phyloP scores from a whole-genome alignment of 2,888 invertebrate genomes.

The Deilephila porcellus region DNA sequence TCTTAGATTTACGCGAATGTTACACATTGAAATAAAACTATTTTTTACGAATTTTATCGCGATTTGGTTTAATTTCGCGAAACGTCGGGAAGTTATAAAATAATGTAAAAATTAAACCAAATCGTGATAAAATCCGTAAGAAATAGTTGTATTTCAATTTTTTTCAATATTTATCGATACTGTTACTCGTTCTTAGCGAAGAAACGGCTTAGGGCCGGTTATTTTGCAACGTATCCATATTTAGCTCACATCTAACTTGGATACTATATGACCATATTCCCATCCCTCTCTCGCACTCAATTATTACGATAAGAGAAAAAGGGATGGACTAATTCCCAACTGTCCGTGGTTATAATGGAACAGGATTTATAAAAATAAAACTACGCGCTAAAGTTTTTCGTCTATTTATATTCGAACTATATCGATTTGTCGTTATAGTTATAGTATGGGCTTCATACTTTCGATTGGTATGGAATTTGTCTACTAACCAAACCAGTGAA shows the following conservation, averaged over 20 bases:
- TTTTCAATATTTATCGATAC: background rate
- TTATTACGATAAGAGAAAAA: background rate
- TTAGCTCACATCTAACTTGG: background rate
- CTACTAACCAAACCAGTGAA: no score
- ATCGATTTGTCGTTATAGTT: background rate
- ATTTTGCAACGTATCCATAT: slow-evolving; percentile 10
- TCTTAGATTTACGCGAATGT: no score
- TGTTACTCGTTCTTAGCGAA: no score
- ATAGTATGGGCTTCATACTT: no score
- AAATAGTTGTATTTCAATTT: no score
- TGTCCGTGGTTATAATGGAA: background rate
- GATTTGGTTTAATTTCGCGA: no score
- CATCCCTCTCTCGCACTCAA: background rate
- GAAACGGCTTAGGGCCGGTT: background rate
- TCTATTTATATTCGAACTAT: background rate
- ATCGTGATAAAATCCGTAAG: no score
- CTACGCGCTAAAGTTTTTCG: background rate
- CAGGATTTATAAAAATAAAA: slow-evolving; percentile 11
- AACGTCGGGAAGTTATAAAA: no score
- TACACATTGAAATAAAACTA: no score
- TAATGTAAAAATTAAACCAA: no score
- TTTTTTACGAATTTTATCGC: no score
- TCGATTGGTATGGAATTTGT: no score
- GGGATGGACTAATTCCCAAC: background rate
- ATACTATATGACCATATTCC: background rate